These are phyloP conservation scores for Drosophila bunnanda DNA, from an alignment of 2,888 invertebrate genomes.

Conservation along the genomic window DNA sequence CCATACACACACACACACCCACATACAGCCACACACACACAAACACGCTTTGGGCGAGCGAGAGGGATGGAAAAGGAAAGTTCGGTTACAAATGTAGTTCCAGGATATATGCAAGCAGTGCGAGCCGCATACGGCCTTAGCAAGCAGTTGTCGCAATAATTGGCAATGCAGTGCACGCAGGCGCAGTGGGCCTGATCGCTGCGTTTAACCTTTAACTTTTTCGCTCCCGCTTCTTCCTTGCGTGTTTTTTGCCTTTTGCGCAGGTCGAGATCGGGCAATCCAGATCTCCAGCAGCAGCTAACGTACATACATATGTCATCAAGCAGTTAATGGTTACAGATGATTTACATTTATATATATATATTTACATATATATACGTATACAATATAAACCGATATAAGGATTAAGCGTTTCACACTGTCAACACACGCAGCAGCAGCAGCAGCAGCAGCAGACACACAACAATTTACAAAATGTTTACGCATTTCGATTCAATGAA, in stretches of 20 bases:
- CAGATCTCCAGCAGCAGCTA: slow-evolving; percentile 23
- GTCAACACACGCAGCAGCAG: slow-evolving; percentile 31
- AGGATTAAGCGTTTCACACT: slow-evolving; percentile 47
- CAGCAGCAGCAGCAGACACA: slow-evolving; percentile 23
- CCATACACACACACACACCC: slow-evolving; percentile 14
- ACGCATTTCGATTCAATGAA: slow-evolving; percentile 56
- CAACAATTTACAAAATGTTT: slow-evolving; percentile 40
- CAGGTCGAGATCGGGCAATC: slow-evolving; percentile 30
- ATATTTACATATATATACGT: slow-evolving; percentile 43
- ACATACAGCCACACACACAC: not conserved
- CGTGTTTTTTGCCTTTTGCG: slow-evolving; percentile 40
- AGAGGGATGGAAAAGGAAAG: slow-evolving; percentile 10
- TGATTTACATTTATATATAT: slow-evolving; percentile 47
- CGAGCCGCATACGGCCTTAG: slow-evolving; percentile 1
- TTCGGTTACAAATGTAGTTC: slow-evolving; percentile 5
- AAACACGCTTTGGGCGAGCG: slow-evolving; percentile 20
- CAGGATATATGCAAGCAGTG: slow-evolving; percentile 14
- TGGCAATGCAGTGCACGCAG: slow-evolving; percentile 8
- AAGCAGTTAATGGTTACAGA: slow-evolving; percentile 44
- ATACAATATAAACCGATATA: slow-evolving; percentile 38
- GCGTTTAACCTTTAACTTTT: slow-evolving; percentile 9
- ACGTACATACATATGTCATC: slow-evolving; percentile 23
- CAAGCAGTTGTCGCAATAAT: slow-evolving; percentile 21
- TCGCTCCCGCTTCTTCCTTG: slow-evolving; percentile 23
- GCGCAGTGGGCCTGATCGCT: slow-evolving; percentile 33